Evolutionary conservation across 1,140 invertebrate species (phyloP).

Genomic region (Lepidurus couesii): DNA sequence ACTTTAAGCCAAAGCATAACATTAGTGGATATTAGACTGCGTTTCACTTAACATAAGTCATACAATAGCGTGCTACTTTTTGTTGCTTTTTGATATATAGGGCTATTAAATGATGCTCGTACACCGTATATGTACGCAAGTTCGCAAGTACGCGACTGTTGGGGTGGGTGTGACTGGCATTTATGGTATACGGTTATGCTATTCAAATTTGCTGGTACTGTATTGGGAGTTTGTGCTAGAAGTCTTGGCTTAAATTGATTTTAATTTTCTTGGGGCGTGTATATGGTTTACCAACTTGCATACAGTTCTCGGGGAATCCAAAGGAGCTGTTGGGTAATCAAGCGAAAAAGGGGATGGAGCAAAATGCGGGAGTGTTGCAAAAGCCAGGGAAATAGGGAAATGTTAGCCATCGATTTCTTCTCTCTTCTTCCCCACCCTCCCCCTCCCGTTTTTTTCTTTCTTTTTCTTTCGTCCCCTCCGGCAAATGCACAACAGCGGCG

Average conservation of each 20-base stretch:
- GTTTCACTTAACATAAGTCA: too few relatives aligned
- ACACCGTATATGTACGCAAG: too few relatives aligned
- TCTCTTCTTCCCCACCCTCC: background rate
- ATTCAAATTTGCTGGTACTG: background rate
- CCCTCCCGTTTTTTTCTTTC: background rate
- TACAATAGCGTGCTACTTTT: too few relatives aligned
- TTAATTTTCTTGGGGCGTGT: slow-evolving; percentile 1
- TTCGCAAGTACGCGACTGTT: too few relatives aligned
- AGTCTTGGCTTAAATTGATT: slow-evolving; percentile 4
- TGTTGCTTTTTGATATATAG: too few relatives aligned
- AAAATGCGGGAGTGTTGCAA: background rate
- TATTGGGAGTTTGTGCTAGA: background rate
- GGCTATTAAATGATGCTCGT: too few relatives aligned
- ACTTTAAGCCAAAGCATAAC: too few relatives aligned
- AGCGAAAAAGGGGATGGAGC: background rate
- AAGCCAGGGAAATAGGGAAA: background rate
- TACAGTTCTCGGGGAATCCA: background rate
- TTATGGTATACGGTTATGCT: background rate
- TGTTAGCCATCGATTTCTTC: slow-evolving; percentile 22
- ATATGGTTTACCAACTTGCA: slow-evolving; percentile 8
- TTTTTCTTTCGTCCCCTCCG: background rate
- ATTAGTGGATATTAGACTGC: too few relatives aligned
- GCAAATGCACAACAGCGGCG: background rate
- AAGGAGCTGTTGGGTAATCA: slow-evolving; percentile 14
- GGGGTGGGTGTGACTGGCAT: too few relatives aligned